phyloP scores from a whole-genome alignment of 2,113 vertebrate species.

The Pyxicephalus adspersus region DNA sequence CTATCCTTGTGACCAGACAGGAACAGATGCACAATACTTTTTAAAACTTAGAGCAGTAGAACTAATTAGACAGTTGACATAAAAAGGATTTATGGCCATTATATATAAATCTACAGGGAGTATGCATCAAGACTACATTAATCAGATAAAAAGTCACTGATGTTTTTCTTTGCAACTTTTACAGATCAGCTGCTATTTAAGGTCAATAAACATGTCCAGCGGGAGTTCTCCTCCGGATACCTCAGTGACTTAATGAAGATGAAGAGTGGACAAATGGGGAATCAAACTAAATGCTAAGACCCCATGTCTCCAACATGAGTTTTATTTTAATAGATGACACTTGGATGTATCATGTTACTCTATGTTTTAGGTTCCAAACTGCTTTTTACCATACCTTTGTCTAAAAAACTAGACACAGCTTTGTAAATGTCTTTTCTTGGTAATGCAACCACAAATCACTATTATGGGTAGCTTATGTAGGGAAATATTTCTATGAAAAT shows the following conservation, averaged over 20 bases:
- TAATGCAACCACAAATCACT: no score
- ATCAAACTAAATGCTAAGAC: neutral
- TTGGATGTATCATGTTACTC: neutral
- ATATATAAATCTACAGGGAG: constrained; percentile 15
- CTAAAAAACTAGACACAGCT: neutral
- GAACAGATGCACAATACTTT: neutral
- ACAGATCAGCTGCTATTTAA: constrained; percentile 17
- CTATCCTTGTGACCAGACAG: neutral
- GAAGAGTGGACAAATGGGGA: neutral
- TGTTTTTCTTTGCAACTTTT: constrained; percentile 19
- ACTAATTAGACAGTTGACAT: constrained; percentile 1
- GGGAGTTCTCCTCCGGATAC: neutral
- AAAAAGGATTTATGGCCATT: constrained; percentile 23
- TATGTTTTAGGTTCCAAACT: neutral
- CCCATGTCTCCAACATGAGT: neutral
- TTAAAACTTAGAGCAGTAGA: neutral
- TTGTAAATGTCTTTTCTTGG: neutral
- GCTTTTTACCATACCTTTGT: neutral
- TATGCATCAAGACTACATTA: constrained; percentile 28
- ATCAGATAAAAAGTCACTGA: constrained; percentile 16
- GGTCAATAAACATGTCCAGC: constrained; percentile 8
- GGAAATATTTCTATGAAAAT: no score
- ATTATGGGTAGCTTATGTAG: no score
- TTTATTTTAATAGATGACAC: neutral
- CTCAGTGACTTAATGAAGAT: constrained; percentile 21